Evolutionary conservation across 2,113 vertebrate species (phyloP).

Genomic region (Bambusicola thoracicus): DNA sequence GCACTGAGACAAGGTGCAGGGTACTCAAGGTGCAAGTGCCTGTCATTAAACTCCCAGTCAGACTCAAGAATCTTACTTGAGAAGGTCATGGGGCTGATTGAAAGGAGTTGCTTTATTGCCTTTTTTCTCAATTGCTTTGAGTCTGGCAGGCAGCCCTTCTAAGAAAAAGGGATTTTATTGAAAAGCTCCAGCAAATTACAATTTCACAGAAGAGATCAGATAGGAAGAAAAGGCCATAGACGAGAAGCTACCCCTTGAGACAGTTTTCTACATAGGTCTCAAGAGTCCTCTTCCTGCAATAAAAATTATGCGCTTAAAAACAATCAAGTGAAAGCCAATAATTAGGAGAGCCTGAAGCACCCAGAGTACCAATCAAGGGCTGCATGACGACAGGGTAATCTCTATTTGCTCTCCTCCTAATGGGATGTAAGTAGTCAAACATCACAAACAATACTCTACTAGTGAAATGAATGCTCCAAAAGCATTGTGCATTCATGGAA

Average conservation of each 20-base stretch:
- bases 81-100: slow-evolving; percentile 28
- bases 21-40: neutral
- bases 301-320: slow-evolving; percentile 5
- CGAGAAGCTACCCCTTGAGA: neutral
- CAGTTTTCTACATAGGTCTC: slow-evolving; percentile 2
- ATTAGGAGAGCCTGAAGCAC: neutral
- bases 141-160: slow-evolving; percentile 44
- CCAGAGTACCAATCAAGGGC: neutral
- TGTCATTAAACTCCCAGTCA: slow-evolving; percentile 22
- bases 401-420: slow-evolving; percentile 1
- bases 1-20: neutral
- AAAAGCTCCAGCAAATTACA: slow-evolving; percentile 50
- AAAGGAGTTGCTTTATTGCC: slow-evolving; percentile 28
- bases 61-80: neutral
- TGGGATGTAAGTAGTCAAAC: neutral
- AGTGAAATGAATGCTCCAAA: neutral
- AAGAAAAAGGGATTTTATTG: slow-evolving; percentile 56
- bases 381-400: neutral
- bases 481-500: neutral
- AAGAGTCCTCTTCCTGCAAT: slow-evolving; percentile 38
- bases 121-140: slow-evolving; percentile 24
- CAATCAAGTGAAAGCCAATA: neutral
- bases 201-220: slow-evolving; percentile 33
- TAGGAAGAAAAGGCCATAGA: neutral
- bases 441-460: neutral